Base-by-base conservation (phyloP, 2,113 vertebrate species). In the Entomyzon cyanotis region DNA sequence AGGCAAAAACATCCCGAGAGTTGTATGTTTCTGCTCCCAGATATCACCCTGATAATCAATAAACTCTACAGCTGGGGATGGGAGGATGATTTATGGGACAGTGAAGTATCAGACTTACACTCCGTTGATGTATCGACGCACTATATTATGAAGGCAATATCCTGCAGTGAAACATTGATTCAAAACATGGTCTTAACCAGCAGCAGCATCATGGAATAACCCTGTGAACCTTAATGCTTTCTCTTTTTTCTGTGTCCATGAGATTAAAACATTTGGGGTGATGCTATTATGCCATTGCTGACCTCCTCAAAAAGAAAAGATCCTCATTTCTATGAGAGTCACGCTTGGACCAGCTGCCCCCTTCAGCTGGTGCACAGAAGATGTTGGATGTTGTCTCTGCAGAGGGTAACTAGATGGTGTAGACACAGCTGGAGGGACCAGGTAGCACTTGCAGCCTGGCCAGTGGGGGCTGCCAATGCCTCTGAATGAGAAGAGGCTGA, bases 91-190 rank as follows among this genome's bases (percentile, higher is more conserved):
- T 86, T 77, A 80, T 69, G 63, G 63, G 35, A 37, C 18, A 13
- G 31, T 73, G 60, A 22, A 22, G 16, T 63, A 85, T 90, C 56
- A 63, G 39, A 49, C 16, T 63, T 83, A 62, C 19, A 37, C n/a
- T 59, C 60, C 33, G n/a, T 27, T 89, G 92, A 93, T 53, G 9
- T 56, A 64, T 91, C 70, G 56, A 67, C 85, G 70, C 49, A 83
- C 81, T 93, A 53, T 44, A 73, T 94, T 82, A 94, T 1, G 2
- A 47, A 90, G 55, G 95, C 59, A 92, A 90, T 90, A 92, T 79
- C 44, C 76, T 86, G 49, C 69, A 53, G 62, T 46, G 69, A 75
- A 68, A 67, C 55, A 60, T 59, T 52, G 77, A 77, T 90, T 89
- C 86, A 91, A 79, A 91, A 74, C 8, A 8, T 4, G 8, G 9